A percentile compares a stretch with the other conserved stretches of the same genome.
Evolutionary conservation across 2,888 invertebrate species (phyloP).

Genomic region (Parnassius mnemosyne): DNA sequence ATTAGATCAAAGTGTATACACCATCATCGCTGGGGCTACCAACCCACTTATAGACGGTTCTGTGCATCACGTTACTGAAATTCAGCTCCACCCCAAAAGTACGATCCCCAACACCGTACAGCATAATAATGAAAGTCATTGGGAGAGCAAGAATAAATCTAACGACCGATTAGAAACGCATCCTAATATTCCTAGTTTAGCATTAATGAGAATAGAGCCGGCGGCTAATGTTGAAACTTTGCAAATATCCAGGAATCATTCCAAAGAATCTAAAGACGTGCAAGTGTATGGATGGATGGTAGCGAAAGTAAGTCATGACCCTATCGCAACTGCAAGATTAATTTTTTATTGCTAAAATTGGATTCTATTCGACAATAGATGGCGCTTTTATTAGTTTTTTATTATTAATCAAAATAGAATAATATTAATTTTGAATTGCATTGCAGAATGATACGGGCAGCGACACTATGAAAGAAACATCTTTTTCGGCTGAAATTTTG

Average conservation of each 20-base stretch:
- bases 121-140: background rate
- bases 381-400: background rate
- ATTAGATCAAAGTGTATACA: slow-evolving; percentile 36
- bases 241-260: slow-evolving; percentile 21
- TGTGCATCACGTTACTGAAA: slow-evolving; percentile 41
- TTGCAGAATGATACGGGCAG: slow-evolving; percentile 28
- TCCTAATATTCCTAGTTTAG: slow-evolving; percentile 26
- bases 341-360: background rate
- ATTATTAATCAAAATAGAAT: background rate
- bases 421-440: background rate
- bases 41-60: slow-evolving; percentile 48
- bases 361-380: slow-evolving; percentile 2
- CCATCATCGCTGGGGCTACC: slow-evolving; percentile 42
- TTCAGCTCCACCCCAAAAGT: slow-evolving; percentile 34
- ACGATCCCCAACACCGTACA: background rate
- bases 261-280: slow-evolving; percentile 27
- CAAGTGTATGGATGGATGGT: slow-evolving; percentile 46
- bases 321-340: no score
- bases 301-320: slow-evolving; percentile 36
- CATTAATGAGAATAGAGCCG: slow-evolving; percentile 39
- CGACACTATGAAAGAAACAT: slow-evolving; percentile 30
- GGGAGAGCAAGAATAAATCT: background rate
- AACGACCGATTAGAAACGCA: background rate
- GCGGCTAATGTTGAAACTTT: slow-evolving; percentile 24
- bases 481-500: slow-evolving; percentile 27